Evolutionary conservation across 2,888 invertebrate species (phyloP), one percentile per base, ranked within the genome.

Genomic region (Tipula vernalis): DNA sequence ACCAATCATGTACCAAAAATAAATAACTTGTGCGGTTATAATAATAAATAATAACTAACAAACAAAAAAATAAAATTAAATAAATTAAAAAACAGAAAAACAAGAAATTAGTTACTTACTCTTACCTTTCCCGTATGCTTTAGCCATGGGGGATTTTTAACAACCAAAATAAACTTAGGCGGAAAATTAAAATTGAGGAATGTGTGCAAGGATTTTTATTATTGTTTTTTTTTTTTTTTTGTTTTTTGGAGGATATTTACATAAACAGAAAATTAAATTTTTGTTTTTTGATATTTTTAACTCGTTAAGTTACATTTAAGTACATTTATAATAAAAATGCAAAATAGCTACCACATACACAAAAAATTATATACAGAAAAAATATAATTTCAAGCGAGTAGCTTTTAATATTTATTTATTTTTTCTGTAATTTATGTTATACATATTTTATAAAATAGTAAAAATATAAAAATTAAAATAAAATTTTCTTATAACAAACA

Each of bases 91-190:
- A 86, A 86, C 88, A 86, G 87, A 87, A 87, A 88, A 87, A 87
- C 87, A 88, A 88, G 88, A 87, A 88, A 87, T 88, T 87, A 88
- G 87, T 88, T 91, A 92, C 92, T 92, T 91, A 92, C 91, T 91
- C 91, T 92, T 92, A 91, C 92, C 91, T 91, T 92, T 92, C 90
- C 92, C 92, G 91, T 91, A 91, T 91, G 91, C 91, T 91, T 91
- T 92, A 89, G 91, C 90, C 91, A 91, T 91, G 39, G 36, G 51
- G 36, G 41, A 84, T 39, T 15, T 28, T 84, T 84, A 84, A 84
- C 36, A 84, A 39, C 41, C 13, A 84, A 39, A 84, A 84, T 41
- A 84, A 84, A 84, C 36, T 39, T 39, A 39, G 36, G 84, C 39
- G 39, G 84, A 41, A 39, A 15, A 41, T 39, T 36, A 36, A 41